Evolutionary conservation across 2,113 vertebrate species (phyloP).

Genomic region (Dasypus novemcinctus): DNA sequence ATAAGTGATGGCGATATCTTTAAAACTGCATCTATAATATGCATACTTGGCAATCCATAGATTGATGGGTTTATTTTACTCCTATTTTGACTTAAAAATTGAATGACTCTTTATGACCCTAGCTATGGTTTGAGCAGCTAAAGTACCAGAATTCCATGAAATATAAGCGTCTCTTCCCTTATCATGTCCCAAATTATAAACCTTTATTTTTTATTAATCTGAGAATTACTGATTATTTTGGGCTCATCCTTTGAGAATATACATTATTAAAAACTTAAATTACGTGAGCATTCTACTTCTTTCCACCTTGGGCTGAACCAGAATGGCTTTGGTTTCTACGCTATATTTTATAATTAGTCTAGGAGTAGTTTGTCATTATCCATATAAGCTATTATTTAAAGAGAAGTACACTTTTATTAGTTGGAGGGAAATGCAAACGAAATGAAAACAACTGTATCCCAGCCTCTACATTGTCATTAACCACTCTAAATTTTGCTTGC

Average conservation of each 20-base stretch:
- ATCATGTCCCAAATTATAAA: not conserved
- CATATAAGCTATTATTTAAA: not conserved
- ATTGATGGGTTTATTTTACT: not conserved
- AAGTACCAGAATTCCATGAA: not conserved
- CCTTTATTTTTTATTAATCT: slow-evolving; percentile 2
- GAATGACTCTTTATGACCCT: not conserved
- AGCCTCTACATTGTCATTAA: not conserved
- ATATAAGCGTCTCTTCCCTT: not conserved
- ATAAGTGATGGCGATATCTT: not conserved
- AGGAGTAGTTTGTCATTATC: not conserved
- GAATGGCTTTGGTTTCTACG: not conserved
- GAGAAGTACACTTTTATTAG: not conserved
- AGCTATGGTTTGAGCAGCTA: not conserved
- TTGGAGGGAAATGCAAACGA: not conserved
- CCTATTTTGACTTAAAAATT: slow-evolving; percentile 20
- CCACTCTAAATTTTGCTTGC: not conserved
- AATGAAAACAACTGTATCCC: not conserved
- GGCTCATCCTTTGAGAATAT: not conserved
- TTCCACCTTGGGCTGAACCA: not conserved
- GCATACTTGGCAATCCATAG: not conserved
- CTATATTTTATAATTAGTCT: not conserved
- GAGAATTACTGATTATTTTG: not conserved
- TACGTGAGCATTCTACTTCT: not conserved
- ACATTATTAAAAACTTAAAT: not conserved
- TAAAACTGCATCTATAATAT: not conserved